Percentiles rank a stretch among this genome's conserved stretches.
Evolutionary conservation across 2,113 vertebrate species (phyloP).

Genomic region (Chaetodon trifascialis): DNA sequence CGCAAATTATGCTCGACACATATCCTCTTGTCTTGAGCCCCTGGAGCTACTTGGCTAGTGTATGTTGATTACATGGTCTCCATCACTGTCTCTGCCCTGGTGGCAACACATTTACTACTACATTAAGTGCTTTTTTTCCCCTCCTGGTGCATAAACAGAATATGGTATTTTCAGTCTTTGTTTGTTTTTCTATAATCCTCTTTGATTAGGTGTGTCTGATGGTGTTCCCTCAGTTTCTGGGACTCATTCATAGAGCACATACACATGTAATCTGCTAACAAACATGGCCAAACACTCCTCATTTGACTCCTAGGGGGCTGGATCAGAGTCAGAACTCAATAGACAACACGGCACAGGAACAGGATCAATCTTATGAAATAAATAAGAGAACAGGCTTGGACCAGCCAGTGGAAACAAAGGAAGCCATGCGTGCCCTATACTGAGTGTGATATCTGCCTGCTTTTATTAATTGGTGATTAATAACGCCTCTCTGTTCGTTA

Average conservation of each 20-base stretch:
- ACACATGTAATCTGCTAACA: conserved; percentile 86
- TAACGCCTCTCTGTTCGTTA: conserved; percentile 95
- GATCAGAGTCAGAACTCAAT: conserved; percentile 78
- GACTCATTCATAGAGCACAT: conserved; percentile 75
- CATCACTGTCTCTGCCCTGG: conserved; percentile 83
- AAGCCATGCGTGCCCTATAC: conserved; percentile 75
- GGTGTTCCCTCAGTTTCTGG: conserved; percentile 56
- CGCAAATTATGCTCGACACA: conserved; percentile 97
- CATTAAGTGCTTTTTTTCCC: conserved; percentile 57
- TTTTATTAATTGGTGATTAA: conserved; percentile 97
- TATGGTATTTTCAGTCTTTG: conserved; percentile 59
- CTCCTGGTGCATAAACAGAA: conserved; percentile 47
- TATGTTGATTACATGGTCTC: conserved; percentile 76
- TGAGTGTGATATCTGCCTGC: conserved; percentile 82
- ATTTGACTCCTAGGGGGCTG: conserved; percentile 72
- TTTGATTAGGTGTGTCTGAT: conserved; percentile 68
- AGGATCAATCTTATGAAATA: conserved; percentile 81
- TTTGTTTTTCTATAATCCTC: conserved; percentile 56
- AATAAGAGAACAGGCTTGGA: conserved; percentile 75
- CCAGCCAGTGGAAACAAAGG: conserved; percentile 78
- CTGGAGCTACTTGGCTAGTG: conserved; percentile 80
- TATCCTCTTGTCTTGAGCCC: conserved; percentile 88
- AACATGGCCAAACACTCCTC: conserved; percentile 86
- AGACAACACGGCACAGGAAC: conserved; percentile 71
- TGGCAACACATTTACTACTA: conserved; percentile 63